Conservation (phyloP, 2,888 invertebrate genomes). For the Epirrita christyi region DNA sequence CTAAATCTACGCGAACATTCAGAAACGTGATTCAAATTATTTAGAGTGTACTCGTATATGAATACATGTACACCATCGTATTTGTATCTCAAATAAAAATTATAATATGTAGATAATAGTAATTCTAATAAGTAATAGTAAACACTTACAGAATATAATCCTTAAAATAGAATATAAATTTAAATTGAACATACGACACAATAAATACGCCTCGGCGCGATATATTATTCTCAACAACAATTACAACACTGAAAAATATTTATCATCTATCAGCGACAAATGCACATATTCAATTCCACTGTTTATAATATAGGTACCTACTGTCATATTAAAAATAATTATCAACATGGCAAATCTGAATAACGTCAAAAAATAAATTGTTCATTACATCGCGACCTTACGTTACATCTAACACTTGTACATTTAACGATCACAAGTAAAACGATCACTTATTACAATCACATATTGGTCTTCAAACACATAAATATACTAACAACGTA, state of each 20-base stretch:
- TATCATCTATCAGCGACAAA: slow-evolving; percentile 66
- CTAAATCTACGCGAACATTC: slow-evolving; percentile 43
- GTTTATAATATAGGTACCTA: slow-evolving; percentile 47
- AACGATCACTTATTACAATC: slow-evolving; percentile 61
- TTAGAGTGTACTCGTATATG: slow-evolving; percentile 38
- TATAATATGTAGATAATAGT: neutral
- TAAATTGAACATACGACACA: slow-evolving; percentile 50
- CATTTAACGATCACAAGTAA: slow-evolving; percentile 57
- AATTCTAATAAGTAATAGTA: slow-evolving; percentile 21
- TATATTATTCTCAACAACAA: slow-evolving; percentile 12
- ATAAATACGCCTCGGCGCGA: slow-evolving; percentile 56
- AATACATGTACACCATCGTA: too few relatives aligned
- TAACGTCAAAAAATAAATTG: slow-evolving; percentile 54
- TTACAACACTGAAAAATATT: slow-evolving; percentile 61
- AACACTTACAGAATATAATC: neutral
- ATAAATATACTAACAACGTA: neutral
- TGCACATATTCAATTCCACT: slow-evolving; percentile 69
- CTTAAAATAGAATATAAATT: slow-evolving; percentile 25
- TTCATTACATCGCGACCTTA: slow-evolving; percentile 34
- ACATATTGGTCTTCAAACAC: slow-evolving; percentile 31
- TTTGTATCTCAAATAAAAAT: slow-evolving; percentile 11
- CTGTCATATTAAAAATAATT: slow-evolving; percentile 42
- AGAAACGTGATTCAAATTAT: slow-evolving; percentile 45
- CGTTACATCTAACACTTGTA: slow-evolving; percentile 42
- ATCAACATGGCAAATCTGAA: slow-evolving; percentile 70